Evolutionary conservation across 2,797 vertebrate species (phyloP), one percentile per base, ranked within the genome.

Genomic region (Mus spretus): DNA sequence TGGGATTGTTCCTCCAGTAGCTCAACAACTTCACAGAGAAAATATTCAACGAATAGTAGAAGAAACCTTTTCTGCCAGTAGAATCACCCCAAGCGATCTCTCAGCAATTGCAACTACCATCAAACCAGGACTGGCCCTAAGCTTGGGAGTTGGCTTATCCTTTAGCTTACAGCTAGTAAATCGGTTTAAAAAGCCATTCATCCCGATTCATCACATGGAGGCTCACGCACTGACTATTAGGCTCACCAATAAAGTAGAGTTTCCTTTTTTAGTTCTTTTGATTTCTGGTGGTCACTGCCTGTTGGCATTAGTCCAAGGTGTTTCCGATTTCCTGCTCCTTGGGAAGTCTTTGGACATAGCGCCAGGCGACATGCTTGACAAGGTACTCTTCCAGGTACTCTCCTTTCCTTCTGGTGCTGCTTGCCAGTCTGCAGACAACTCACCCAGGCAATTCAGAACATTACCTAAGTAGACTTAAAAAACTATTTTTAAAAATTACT

Each of bases 151-250:
- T 8, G 99, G 99, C 4, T 98, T 99, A 28, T 96, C 98, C 14
- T 99, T 99, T 98, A 99, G 99, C 96, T 93, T 90, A 93, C 97
- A 94, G 92, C 98, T 99, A 89, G 99, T 99, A 63, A 98, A 96
- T 74, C 98, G 79, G 55, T 98, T 99, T 91, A 94, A 98, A 96
- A 99, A 98, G 96, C 99, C 99, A 0, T 99, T 99, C 97, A 99
- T 99, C 93, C 99, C 99, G 85, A 99, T 99, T 94, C 99, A 99
- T 96, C 99, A 99, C 97, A 99, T 99, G 99, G 99, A 99, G 93
- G 99, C 99, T 20, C 99, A 99, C 0, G 99, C 99, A 0, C 98
- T 99, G 59, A 99, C 99, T 0, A 82, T 99, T 95, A 98, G 99
- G 93, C 99, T 99, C 98, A 99, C 99, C 0, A 98, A 99, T 11